These are phyloP conservation scores for Sinella curviseta DNA, from an alignment of 1,140 invertebrate species.

Conservation along the genomic window DNA sequence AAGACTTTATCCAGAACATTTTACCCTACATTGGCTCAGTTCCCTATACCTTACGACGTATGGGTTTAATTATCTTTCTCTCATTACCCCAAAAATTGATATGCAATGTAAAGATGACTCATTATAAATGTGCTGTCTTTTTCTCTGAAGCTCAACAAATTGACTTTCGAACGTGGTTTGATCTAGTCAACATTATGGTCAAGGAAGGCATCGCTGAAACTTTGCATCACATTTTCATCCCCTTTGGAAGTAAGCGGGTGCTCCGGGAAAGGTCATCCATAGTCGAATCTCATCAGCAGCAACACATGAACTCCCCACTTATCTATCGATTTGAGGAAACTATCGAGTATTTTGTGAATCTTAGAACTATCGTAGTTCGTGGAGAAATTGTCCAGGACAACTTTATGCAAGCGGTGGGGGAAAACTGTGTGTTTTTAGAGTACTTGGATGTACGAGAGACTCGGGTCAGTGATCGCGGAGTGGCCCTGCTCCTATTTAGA, in stretches of 20 bases:
- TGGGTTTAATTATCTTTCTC: background rate
- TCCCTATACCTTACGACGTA: slow-evolving; percentile 23
- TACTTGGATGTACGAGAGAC: slow-evolving; percentile 41
- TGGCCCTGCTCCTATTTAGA: slow-evolving; percentile 32
- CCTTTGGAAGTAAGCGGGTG: background rate
- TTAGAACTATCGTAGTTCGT: slow-evolving; percentile 35
- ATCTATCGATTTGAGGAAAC: background rate
- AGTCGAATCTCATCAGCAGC: no score
- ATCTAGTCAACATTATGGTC: slow-evolving; percentile 16
- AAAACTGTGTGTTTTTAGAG: slow-evolving; percentile 32
- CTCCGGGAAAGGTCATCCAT: background rate
- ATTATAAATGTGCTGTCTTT: background rate
- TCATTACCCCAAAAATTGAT: background rate
- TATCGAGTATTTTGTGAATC: background rate
- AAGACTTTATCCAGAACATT: background rate
- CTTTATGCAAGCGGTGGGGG: slow-evolving; percentile 36
- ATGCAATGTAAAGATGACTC: background rate
- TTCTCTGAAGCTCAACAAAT: slow-evolving; percentile 28
- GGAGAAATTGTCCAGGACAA: slow-evolving; percentile 33
- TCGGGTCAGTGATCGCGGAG: slow-evolving; percentile 29
- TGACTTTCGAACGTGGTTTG: slow-evolving; percentile 26
- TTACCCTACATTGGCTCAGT: slow-evolving; percentile 22
- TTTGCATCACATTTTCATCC: slow-evolving; percentile 26
- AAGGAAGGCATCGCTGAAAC: background rate
- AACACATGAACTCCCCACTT: background rate